Percentiles rank a stretch among this genome's conserved stretches.
Conservation (phyloP, 2,113 vertebrate genomes). For the Steatornis caripensis region DNA sequence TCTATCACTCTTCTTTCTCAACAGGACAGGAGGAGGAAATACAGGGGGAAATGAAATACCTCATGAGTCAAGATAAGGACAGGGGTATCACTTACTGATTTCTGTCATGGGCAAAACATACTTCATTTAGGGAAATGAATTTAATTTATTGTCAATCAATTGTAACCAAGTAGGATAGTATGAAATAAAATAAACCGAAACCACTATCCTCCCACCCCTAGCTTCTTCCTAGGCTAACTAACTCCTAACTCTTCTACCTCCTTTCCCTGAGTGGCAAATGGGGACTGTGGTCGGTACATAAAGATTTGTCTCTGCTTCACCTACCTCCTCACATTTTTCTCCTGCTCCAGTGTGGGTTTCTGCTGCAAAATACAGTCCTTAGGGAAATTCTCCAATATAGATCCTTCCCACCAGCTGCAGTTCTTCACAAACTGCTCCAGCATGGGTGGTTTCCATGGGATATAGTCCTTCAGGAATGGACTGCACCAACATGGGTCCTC, state of each 20-base stretch:
- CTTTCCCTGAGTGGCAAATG: accelerated
- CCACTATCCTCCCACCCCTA: accelerated
- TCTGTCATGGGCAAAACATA: neutral
- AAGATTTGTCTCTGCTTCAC: neutral
- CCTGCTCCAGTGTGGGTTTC: neutral
- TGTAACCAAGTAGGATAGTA: neutral
- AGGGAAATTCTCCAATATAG: neutral
- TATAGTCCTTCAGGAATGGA: neutral
- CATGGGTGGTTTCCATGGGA: neutral
- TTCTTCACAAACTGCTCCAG: neutral
- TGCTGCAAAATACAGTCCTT: neutral
- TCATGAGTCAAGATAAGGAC: neutral
- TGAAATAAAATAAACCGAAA: neutral
- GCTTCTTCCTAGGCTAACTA: neutral
- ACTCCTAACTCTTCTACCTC: neutral
- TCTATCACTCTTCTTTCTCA: neutral
- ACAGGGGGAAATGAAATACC: neutral
- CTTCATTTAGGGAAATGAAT: neutral
- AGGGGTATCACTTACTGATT: neutral
- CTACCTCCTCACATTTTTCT: neutral
- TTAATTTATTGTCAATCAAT: neutral
- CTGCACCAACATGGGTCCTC: neutral
- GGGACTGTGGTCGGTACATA: neutral
- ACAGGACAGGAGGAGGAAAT: neutral
- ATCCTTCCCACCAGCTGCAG: neutral